Base-by-base conservation (phyloP, 2,888 invertebrate genomes). In the Acleris emargana region DNA sequence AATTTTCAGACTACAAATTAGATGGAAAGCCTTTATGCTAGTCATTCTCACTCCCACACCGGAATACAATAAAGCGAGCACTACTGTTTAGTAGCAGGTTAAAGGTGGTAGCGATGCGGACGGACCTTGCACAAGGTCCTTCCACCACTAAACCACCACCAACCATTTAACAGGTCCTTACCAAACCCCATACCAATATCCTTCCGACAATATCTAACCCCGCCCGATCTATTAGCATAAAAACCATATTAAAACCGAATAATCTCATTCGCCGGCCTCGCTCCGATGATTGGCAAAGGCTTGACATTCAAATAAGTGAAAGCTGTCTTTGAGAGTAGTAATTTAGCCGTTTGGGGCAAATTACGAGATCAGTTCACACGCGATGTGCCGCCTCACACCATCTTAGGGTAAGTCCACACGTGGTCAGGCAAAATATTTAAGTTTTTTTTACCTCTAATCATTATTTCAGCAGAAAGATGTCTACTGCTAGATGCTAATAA, bases 341-440 rank as follows among this genome's bases (percentile, higher is more conserved):
- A 85, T 86, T 82, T 76, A 76, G 72, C 69, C 76, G 79, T 82
- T 82, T 78, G 75, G 68, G 68, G 77, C 76, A 78, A 82, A 83
- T 81, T 79, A 78, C 74, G 76, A 71, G 72, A 71, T 73, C 58
- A 71, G 67, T 69, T 18, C 64, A 72, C 86, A 85, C 86, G 86
- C 86, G 79, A 84, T 82, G 70, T 54, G 71, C 73, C 76, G 75
- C 60, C 55, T 62, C 54, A 67, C 62, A 55, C 66, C 50, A 67
- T 54, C 16, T 66, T 32, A 57, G n/a, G 61, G 57, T 57, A n/a
- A 51, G 4, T 49, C 3, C 47, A 66, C 52, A 66, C 18, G 42
- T 32, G 43, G 42, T 50, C 5, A 11, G 1, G n/a, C 5, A n/a
- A 25, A 51, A 51, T n/a, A 51, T 51, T 25, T n/a, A 0, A 0